A percentile compares a stretch with the other conserved stretches of the same genome.
These are phyloP conservation scores for Drosophila serrata DNA, from an alignment of 1,140 invertebrate genomes.

Conservation along the genomic window DNA sequence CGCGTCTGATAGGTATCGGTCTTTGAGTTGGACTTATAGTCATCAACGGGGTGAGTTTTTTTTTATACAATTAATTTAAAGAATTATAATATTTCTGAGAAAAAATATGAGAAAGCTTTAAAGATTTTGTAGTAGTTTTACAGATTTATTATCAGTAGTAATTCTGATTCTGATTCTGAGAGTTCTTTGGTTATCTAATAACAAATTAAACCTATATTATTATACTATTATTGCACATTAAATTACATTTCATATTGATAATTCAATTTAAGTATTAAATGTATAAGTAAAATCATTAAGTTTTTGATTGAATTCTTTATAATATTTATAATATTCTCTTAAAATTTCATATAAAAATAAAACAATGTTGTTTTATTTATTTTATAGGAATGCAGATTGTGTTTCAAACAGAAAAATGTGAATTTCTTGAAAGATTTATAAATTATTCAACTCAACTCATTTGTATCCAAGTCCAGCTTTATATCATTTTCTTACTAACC, in stretches of 20 bases:
- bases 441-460: background rate
- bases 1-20: conserved; percentile 91
- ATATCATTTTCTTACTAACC: background rate
- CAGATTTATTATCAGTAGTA: too few relatives aligned
- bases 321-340: background rate
- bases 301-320: background rate
- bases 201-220: too few relatives aligned
- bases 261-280: too few relatives aligned
- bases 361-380: background rate
- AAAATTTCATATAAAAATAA: background rate
- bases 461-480: background rate
- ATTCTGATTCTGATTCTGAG: too few relatives aligned
- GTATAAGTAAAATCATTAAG: too few relatives aligned
- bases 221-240: too few relatives aligned
- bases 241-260: background rate
- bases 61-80: background rate
- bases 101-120: too few relatives aligned
- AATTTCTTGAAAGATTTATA: background rate
- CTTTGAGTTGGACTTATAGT: conserved; percentile 86
- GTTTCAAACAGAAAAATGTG: too few relatives aligned
- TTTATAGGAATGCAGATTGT: too few relatives aligned
- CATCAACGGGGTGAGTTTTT: conserved; percentile 77
- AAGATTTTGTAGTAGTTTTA: background rate
- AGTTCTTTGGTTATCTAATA: too few relatives aligned
- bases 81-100: too few relatives aligned